Conservation (phyloP, 2,113 vertebrate genomes). For the Dasypus novemcinctus region DNA sequence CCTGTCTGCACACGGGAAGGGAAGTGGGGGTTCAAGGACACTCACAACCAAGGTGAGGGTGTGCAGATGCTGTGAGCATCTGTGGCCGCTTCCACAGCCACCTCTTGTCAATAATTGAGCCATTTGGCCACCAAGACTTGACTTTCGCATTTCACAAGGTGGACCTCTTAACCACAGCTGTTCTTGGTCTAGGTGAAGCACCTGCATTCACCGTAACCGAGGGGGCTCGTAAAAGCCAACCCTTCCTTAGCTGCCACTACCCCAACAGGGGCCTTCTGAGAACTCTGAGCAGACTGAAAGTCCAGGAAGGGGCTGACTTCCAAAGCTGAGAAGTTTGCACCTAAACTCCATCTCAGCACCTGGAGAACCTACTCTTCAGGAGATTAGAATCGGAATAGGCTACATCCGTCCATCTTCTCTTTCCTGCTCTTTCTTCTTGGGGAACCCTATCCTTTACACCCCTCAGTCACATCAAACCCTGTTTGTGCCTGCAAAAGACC, state of each 20-base stretch:
- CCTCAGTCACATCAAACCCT: not conserved
- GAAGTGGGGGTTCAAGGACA: not conserved
- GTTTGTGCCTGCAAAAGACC: not conserved
- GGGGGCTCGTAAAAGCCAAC: not conserved
- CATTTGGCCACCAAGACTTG: not conserved
- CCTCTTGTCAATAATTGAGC: too few species aligned
- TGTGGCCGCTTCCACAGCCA: too few species aligned
- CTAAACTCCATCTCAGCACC: not conserved
- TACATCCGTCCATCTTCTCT: not conserved
- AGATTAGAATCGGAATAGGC: not conserved
- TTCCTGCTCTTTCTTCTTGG: not conserved
- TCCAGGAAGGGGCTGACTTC: not conserved
- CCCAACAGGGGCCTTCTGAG: not conserved
- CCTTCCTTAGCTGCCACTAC: not conserved
- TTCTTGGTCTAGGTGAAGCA: not conserved
- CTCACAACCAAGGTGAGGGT: not conserved
- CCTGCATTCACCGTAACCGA: not conserved
- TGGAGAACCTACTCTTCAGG: not conserved
- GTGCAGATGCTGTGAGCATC: too few species aligned
- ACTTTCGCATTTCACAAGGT: not conserved
- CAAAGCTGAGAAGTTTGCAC: not conserved
- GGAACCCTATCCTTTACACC: not conserved
- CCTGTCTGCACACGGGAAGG: not conserved
- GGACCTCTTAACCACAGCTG: not conserved
- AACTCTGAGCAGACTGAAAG: not conserved